These are phyloP conservation scores for Xenopus tropicalis DNA, from an alignment of 2,113 vertebrate species.

Conservation along the genomic window DNA sequence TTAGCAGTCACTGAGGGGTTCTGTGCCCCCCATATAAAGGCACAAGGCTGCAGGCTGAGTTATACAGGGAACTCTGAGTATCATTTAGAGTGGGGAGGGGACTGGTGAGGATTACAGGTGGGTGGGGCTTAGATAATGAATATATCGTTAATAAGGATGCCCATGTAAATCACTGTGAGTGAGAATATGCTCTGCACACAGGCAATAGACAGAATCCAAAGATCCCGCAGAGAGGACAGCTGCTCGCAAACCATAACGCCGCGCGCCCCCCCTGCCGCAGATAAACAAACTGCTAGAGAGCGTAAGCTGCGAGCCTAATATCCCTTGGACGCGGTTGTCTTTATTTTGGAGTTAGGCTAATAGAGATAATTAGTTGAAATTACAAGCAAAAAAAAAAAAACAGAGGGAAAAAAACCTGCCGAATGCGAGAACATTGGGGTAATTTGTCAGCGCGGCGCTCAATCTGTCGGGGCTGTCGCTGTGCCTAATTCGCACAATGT, in stretches of 20 bases:
- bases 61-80: too few species aligned
- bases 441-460: conserved; percentile 6
- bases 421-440: conserved; percentile 2
- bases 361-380: conserved; percentile 18
- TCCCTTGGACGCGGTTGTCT: not conserved
- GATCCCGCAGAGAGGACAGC: not conserved
- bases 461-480: conserved; percentile 13
- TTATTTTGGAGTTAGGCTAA: conserved; percentile 1
- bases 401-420: not conserved
- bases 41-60: too few species aligned
- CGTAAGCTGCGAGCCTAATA: not conserved
- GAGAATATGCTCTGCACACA: not conserved
- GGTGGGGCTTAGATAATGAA: too few species aligned
- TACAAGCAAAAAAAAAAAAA: not conserved
- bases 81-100: too few species aligned
- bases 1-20: too few species aligned
- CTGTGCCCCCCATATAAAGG: too few species aligned
- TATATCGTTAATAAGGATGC: too few species aligned
- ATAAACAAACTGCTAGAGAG: not conserved
- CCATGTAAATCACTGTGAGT: not conserved
- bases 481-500: conserved; percentile 26
- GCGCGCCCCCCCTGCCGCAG: not conserved
- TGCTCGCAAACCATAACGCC: too few species aligned
- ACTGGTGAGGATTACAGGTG: too few species aligned
- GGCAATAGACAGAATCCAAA: not conserved